A percentile compares a stretch with the other conserved stretches of the same genome.
These are phyloP conservation scores for Drosophila ustulata DNA, from an alignment of 2,888 invertebrate species.

Conservation along the genomic window DNA sequence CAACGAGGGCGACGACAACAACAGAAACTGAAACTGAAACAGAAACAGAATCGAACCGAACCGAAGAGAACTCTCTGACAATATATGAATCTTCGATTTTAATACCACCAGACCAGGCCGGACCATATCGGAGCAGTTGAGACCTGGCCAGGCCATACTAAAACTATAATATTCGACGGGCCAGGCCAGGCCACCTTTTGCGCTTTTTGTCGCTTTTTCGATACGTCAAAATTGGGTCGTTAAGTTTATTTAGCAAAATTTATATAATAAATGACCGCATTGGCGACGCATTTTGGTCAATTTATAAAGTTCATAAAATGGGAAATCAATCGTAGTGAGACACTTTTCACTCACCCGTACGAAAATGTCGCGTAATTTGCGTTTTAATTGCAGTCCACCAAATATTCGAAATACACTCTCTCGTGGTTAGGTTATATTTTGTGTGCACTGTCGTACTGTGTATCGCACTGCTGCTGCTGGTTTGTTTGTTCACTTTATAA, in stretches of 20 bases:
- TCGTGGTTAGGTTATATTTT: constrained; percentile 48
- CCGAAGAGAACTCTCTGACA: constrained; percentile 32
- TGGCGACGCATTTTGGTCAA: constrained; percentile 63
- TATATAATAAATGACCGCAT: constrained; percentile 81
- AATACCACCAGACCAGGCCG: neutral
- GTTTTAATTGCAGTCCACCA: constrained; percentile 67
- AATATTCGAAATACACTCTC: constrained; percentile 27
- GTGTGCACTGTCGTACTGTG: constrained; percentile 37
- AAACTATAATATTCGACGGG: neutral
- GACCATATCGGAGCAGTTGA: constrained; percentile 3
- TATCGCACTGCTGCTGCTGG: constrained; percentile 29
- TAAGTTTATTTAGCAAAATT: constrained; percentile 74
- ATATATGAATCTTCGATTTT: constrained; percentile 13
- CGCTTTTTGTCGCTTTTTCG: constrained; percentile 35
- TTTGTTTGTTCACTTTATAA: constrained; percentile 79
- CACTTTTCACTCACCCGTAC: constrained; percentile 82
- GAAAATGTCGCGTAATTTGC: constrained; percentile 74
- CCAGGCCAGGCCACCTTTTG: constrained; percentile 46
- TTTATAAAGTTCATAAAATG: constrained; percentile 62
- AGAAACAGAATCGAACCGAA: constrained; percentile 10
- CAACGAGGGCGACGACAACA: constrained; percentile 20
- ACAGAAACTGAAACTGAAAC: constrained; percentile 27
- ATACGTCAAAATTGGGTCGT: constrained; percentile 72
- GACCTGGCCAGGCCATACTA: constrained; percentile 1
- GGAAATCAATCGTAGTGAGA: constrained; percentile 75